Conservation (phyloP, 2,797 vertebrate species). For the Argya squamiceps region DNA sequence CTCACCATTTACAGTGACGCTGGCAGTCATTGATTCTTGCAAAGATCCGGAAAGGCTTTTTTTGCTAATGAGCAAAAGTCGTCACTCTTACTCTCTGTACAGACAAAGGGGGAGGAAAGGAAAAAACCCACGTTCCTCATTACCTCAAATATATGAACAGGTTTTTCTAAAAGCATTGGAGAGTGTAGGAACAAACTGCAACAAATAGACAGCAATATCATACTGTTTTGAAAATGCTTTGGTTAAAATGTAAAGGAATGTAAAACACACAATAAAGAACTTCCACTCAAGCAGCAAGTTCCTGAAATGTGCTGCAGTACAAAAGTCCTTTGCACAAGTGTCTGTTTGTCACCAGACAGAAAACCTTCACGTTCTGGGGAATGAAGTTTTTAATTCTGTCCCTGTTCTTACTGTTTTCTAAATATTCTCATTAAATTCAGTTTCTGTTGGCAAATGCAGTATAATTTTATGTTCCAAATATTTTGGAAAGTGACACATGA, state of each 20-base stretch:
- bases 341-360: background rate
- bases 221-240: background rate
- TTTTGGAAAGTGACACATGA: background rate
- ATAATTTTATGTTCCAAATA: background rate
- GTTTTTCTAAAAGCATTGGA: background rate
- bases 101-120: background rate
- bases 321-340: background rate
- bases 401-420: background rate
- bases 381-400: background rate
- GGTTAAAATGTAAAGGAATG: background rate
- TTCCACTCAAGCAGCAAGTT: background rate
- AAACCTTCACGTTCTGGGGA: background rate
- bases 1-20: background rate
- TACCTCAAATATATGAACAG: background rate
- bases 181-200: background rate
- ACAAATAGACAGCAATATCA: background rate
- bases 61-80: conserved; percentile 46
- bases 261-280: background rate
- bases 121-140: background rate
- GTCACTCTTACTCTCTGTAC: background rate
- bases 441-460: background rate
- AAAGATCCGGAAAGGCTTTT: conserved; percentile 44
- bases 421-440: background rate
- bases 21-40: conserved; percentile 37
- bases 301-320: background rate